These are phyloP conservation scores for Saccostrea echinata DNA, from an alignment of 1,140 invertebrate genomes.

Conservation along the genomic window DNA sequence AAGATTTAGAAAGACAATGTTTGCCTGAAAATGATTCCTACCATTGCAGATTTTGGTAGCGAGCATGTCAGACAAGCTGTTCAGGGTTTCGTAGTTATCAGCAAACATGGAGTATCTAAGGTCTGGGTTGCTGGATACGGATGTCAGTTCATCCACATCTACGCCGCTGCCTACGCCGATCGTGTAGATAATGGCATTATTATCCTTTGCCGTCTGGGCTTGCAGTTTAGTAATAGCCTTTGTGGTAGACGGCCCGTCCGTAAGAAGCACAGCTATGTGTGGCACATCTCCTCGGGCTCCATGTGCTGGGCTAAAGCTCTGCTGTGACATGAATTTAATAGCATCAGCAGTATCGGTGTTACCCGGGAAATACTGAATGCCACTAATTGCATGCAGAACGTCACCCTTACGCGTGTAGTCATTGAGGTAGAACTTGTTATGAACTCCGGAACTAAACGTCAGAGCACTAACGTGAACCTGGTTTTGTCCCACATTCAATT, in stretches of 20 bases:
- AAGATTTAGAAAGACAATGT: no score
- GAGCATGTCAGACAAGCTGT: conserved; percentile 51
- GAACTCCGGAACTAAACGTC: conserved; percentile 61
- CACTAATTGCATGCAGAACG: conserved; percentile 59
- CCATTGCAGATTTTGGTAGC: conserved; percentile 61
- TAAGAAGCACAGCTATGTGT: conserved; percentile 66
- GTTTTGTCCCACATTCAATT: conserved; percentile 62
- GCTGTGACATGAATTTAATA: conserved; percentile 62
- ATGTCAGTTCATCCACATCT: conserved; percentile 57
- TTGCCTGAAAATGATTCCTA: conserved; percentile 2
- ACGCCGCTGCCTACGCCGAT: conserved; percentile 61
- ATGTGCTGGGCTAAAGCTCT: conserved; percentile 61
- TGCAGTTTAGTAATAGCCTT: conserved; percentile 54
- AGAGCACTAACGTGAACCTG: conserved; percentile 60
- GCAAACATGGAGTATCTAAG: conserved; percentile 57
- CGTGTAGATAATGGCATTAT: conserved; percentile 53
- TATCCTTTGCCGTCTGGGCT: conserved; percentile 60
- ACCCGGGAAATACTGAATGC: conserved; percentile 63
- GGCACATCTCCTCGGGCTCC: conserved; percentile 62
- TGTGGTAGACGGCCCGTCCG: conserved; percentile 62
- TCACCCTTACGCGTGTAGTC: conserved; percentile 55
- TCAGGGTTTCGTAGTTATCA: conserved; percentile 57
- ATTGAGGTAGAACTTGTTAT: conserved; percentile 70
- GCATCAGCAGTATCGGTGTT: conserved; percentile 66
- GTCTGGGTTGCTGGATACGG: conserved; percentile 59